phyloP scores from a whole-genome alignment of 2,888 invertebrate genomes.

The Hypsopygia costalis region DNA sequence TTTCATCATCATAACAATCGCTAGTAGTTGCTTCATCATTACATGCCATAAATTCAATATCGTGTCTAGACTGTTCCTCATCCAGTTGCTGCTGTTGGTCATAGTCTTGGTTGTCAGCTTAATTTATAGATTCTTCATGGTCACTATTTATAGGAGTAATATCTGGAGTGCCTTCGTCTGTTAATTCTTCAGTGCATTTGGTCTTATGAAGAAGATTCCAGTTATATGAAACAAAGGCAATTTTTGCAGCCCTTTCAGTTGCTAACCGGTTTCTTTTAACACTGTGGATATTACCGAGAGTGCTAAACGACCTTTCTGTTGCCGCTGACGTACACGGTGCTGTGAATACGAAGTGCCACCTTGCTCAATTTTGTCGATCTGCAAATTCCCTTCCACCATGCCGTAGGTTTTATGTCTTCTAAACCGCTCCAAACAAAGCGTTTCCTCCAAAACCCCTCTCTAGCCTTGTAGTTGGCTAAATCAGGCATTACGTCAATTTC shows the following conservation, averaged over 20 bases:
- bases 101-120: too few relatives aligned
- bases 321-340: conserved; percentile 5
- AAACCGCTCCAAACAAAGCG: conserved; percentile 5
- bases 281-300: background rate
- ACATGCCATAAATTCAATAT: too few relatives aligned
- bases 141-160: too few relatives aligned
- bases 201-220: too few relatives aligned
- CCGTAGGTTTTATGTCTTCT: conserved; percentile 7
- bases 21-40: too few relatives aligned
- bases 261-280: background rate
- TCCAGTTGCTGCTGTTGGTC: too few relatives aligned
- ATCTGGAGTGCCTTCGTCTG: too few relatives aligned
- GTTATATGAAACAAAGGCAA: conserved; percentile 2
- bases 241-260: background rate
- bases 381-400: conserved; percentile 18
- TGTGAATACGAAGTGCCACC: conserved; percentile 1
- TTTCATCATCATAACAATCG: too few relatives aligned
- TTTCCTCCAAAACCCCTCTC: conserved; percentile 10
- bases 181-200: too few relatives aligned
- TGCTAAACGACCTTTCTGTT: conserved; percentile 2
- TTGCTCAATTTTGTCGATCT: conserved; percentile 1
- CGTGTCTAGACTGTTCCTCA: too few relatives aligned
- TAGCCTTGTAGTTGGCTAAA: conserved; percentile 12
- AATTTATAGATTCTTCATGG: too few relatives aligned
- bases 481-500: conserved; percentile 7